Percentiles rank a stretch among this genome's conserved stretches.
phyloP scores from a whole-genome alignment of 2,888 invertebrate species.

The Phortica okadai region DNA sequence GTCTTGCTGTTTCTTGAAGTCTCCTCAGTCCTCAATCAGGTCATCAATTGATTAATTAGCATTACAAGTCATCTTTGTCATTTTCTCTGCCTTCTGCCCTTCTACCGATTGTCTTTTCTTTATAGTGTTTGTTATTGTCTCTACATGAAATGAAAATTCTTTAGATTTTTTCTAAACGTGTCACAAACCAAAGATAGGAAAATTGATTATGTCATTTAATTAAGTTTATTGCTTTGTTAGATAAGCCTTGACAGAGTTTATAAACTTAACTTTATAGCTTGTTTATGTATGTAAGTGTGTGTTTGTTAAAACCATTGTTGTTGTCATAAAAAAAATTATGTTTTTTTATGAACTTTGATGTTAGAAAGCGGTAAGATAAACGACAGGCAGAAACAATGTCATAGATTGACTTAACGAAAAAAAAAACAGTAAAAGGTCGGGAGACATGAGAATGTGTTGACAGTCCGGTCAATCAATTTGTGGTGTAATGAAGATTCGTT shows the following conservation, averaged over 20 bases:
- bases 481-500: too few species aligned
- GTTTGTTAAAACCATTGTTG: not conserved
- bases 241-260: not conserved
- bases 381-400: not conserved
- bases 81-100: not conserved
- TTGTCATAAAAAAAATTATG: not conserved
- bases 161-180: not conserved
- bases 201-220: slow-evolving; percentile 19
- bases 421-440: too few species aligned
- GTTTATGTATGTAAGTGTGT: not conserved
- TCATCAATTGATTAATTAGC: slow-evolving; percentile 11
- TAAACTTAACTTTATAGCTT: not conserved
- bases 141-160: not conserved
- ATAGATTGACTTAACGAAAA: too few species aligned
- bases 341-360: not conserved
- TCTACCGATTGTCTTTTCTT: slow-evolving; percentile 30
- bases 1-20: not conserved
- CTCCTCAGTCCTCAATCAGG: not conserved
- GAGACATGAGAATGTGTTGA: too few species aligned
- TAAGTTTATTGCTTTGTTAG: slow-evolving; percentile 2
- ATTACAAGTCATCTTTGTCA: not conserved
- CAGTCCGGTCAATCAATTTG: too few species aligned
- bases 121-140: slow-evolving; percentile 14
- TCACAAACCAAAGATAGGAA: not conserved
- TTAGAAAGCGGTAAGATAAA: not conserved